phyloP scores from a whole-genome alignment of 2,797 vertebrate species.

The Lithobates sylvaticus region DNA sequence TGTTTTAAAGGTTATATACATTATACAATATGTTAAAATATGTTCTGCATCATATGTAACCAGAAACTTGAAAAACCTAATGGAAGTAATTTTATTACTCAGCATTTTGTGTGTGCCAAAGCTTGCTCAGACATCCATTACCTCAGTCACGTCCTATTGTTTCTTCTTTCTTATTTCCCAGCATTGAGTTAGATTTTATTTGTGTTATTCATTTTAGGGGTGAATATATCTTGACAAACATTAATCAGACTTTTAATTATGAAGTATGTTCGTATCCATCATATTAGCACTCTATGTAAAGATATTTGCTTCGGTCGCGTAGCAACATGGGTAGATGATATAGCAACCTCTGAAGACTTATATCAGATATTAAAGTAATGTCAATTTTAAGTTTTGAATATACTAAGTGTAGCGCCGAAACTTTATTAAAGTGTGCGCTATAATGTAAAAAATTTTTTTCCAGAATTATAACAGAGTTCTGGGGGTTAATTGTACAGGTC shows the following conservation, averaged over 20 bases:
- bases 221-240: not conserved
- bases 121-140: slow-evolving; percentile 26
- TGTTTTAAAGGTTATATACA: slow-evolving; percentile 10
- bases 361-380: no score
- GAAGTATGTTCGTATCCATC: not conserved
- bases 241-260: not conserved
- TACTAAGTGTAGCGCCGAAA: no score
- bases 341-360: no score
- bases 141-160: slow-evolving; percentile 28
- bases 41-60: slow-evolving; percentile 10
- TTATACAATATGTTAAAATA: not conserved
- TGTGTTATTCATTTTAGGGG: not conserved
- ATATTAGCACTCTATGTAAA: not conserved
- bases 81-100: slow-evolving; percentile 33
- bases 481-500: no score
- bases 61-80: slow-evolving; percentile 6
- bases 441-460: no score
- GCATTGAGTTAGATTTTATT: not conserved
- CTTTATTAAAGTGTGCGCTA: no score
- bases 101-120: slow-evolving; percentile 12
- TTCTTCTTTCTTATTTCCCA: slow-evolving; percentile 2
- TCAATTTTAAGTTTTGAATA: no score
- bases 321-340: no score
- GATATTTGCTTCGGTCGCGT: no score
- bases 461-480: no score